phyloP scores from a whole-genome alignment of 92 coral and sea anemone species.

The Palythoa heliodiscus region DNA sequence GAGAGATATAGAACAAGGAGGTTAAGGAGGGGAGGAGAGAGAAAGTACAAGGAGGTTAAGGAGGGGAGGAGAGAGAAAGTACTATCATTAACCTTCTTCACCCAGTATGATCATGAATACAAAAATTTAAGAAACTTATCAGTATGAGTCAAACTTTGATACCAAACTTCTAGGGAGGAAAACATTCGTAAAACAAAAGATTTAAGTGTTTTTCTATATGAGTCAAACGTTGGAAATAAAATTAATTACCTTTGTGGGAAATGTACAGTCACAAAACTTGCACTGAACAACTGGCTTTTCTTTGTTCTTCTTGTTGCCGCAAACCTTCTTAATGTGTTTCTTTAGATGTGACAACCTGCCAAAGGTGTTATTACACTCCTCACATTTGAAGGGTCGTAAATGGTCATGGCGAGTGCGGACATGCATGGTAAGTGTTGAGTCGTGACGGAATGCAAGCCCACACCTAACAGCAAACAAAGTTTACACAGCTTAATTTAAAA shows the following conservation, averaged over 20 bases:
- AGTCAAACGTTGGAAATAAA: neutral
- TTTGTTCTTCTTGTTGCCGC: constrained; percentile 96
- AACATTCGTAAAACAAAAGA: too few relatives aligned
- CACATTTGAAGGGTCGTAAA: constrained; percentile 98
- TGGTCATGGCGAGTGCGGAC: constrained; percentile 98
- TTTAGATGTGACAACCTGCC: constrained; percentile 95
- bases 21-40: too few relatives aligned
- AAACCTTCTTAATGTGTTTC: constrained; percentile 97
- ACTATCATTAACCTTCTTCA: too few relatives aligned
- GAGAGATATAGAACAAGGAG: too few relatives aligned
- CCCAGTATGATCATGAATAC: too few relatives aligned
- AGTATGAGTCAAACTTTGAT: too few relatives aligned
- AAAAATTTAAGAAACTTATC: too few relatives aligned
- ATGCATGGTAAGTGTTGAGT: constrained; percentile 99
- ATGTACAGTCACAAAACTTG: constrained; percentile 94
- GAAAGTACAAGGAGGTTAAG: too few relatives aligned
- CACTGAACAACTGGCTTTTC: constrained; percentile 97
- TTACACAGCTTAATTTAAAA: too few relatives aligned
- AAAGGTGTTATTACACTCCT: constrained; percentile 93
- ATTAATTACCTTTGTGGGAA: constrained; percentile 76
- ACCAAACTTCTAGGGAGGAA: too few relatives aligned
- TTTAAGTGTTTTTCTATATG: neutral
- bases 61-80: neutral
- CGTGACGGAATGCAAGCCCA: constrained; percentile 96
- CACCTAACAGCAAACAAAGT: constrained; percentile 56